Conservation (phyloP, 1,140 invertebrate species). For the Halyomorpha halys region DNA sequence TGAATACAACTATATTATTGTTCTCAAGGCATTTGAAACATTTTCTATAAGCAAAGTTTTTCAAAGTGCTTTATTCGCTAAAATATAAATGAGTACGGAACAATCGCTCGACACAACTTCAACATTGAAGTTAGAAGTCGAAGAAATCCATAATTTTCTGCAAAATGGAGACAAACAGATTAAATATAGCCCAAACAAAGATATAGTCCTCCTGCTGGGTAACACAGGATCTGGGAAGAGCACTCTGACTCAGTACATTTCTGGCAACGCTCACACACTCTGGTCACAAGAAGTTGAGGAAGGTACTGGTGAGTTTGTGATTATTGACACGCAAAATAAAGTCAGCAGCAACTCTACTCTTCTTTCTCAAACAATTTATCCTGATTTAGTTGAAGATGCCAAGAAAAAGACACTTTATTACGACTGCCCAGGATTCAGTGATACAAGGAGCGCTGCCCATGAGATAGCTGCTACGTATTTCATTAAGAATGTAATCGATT, state of each 20-base stretch:
- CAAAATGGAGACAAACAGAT: slow-evolving; percentile 5
- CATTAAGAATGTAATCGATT: slow-evolving; percentile 26
- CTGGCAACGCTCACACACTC: slow-evolving; percentile 22
- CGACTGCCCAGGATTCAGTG: slow-evolving; percentile 31
- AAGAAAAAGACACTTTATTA: slow-evolving; percentile 21
- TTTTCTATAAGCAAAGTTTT: too few relatives aligned
- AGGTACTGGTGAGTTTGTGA: slow-evolving; percentile 17
- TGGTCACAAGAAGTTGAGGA: not conserved
- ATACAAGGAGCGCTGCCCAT: slow-evolving; percentile 25
- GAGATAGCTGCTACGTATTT: slow-evolving; percentile 30
- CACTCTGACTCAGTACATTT: slow-evolving; percentile 28
- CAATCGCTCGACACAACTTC: too few relatives aligned
- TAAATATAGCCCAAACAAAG: not conserved
- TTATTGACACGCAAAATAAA: slow-evolving; percentile 12
- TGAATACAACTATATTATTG: too few relatives aligned
- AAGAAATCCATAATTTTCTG: not conserved
- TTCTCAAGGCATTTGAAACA: too few relatives aligned
- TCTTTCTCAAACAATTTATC: slow-evolving; percentile 27
- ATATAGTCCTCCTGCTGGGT: slow-evolving; percentile 28
- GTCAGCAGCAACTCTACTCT: slow-evolving; percentile 21
- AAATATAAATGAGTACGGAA: too few relatives aligned
- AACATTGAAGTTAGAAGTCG: too few relatives aligned
- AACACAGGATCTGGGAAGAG: slow-evolving; percentile 31
- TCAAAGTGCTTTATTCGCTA: too few relatives aligned
- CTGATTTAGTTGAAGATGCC: not conserved